A percentile compares a stretch with the other conserved stretches of the same genome.
phyloP scores from a whole-genome alignment of 2,113 vertebrate genomes.

The Phylloscopus trochiloides region DNA sequence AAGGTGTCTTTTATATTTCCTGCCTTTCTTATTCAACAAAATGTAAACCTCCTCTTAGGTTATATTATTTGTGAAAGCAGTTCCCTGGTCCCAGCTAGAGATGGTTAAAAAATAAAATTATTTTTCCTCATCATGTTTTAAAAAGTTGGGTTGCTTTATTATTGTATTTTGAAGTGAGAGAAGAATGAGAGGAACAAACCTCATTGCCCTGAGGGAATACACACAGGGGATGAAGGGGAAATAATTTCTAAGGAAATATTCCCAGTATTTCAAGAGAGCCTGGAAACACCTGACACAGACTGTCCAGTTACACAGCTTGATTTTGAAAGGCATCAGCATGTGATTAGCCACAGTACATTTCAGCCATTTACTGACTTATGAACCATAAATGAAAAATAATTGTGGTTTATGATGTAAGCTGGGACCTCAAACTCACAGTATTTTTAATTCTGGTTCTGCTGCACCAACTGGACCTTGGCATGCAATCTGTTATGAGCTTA shows the following conservation, averaged over 20 bases:
- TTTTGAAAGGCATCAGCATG: not conserved
- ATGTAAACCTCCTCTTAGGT: not conserved
- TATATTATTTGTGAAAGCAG: not conserved
- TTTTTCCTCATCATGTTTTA: not conserved
- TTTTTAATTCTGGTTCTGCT: not conserved
- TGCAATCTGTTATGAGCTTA: not conserved
- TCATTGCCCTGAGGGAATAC: not conserved
- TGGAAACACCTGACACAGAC: not conserved
- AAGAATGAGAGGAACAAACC: not conserved
- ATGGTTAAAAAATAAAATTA: not conserved
- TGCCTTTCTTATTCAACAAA: not conserved
- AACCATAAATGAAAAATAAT: not conserved
- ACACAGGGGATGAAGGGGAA: not conserved
- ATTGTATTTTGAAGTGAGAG: not conserved
- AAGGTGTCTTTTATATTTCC: not conserved
- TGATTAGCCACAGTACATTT: not conserved
- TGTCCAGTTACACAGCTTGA: not conserved
- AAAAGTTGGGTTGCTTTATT: not conserved
- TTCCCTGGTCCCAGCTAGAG: not conserved
- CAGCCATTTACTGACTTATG: not conserved
- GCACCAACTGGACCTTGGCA: not conserved
- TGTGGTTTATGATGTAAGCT: not conserved
- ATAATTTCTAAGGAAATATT: not conserved
- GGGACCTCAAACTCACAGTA: not conserved
- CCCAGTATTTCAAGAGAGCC: not conserved